Evolutionary conservation across 2,888 invertebrate genomes (phyloP), one percentile per base, ranked within the genome.

Genomic region (Coremacera marginata): DNA sequence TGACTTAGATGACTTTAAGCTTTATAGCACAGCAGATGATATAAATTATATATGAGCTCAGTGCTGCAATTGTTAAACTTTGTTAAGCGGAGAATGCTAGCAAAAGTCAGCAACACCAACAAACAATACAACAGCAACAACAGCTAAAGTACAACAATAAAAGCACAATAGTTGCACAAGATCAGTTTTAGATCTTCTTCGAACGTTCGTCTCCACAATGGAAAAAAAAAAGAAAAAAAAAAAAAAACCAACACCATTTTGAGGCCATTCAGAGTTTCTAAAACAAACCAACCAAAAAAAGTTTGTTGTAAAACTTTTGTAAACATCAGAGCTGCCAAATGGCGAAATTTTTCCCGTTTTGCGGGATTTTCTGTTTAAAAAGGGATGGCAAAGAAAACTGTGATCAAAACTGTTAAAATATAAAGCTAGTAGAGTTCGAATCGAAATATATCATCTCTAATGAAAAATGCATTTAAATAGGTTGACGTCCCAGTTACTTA

Each of bases 91-190:
- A 60, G 60, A 16, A 27, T 27, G 27, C 25, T 27, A 60, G 2
- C 16, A 9, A n/a, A 34, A 65, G 8, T 19, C 44, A 51, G 22
- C 37, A 67, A 72, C 65, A 73, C 19, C 49, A 67, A 60, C 19
- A 72, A 55, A 22, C 57, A 68, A 67, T 22, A 60, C 19, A n/a
- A n/a, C 25, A 57, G 67, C 70, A 77, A 19, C 74, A 74, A 75
- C 70, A 75, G 57, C 71, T 73, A 65, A 74, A 74, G 70, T 70
- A 57, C 71, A 71, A 71, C 60, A 71, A 71, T 60, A 71, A 60
- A 72, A 72, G 62, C 62, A 49, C 62, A 62, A 72, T 62, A 62
- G 62, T 72, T 72, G 72, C 62, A 49, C 72, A 72, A 72, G 72
- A 72, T 62, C 72, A 62, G 44, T 62, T 57, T 71, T 57, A 71